A percentile compares a stretch with the other conserved stretches of the same genome.
Evolutionary conservation across 2,113 vertebrate species (phyloP).

Genomic region (Phrynocephalus versicolor): DNA sequence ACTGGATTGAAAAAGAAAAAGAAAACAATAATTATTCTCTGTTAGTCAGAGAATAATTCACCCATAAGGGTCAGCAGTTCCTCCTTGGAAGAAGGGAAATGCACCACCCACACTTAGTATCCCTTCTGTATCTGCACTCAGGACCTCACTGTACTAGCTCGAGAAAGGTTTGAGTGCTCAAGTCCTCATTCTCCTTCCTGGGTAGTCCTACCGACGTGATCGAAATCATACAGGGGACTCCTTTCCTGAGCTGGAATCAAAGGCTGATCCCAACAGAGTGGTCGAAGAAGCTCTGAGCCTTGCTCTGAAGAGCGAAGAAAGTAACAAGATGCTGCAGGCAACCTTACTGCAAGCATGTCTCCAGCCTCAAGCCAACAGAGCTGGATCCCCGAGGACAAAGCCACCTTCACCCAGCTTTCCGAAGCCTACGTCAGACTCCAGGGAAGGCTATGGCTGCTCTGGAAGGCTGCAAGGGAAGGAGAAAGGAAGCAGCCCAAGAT

Average conservation of each 20-base stretch:
- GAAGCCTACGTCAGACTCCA: background rate
- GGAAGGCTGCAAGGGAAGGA: constrained; percentile 31
- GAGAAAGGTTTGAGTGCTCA: background rate
- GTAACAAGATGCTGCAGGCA: constrained; percentile 54
- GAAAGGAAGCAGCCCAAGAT: background rate
- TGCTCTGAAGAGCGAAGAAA: background rate
- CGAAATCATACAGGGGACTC: background rate
- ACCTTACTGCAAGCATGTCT: constrained; percentile 54
- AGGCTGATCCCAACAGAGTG: background rate
- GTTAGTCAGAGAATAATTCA: background rate
- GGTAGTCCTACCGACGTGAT: background rate
- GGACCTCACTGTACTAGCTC: background rate
- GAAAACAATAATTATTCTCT: background rate
- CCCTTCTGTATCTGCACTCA: background rate
- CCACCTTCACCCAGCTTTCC: constrained; percentile 1
- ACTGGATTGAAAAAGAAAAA: background rate
- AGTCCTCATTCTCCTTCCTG: background rate
- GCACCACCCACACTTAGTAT: background rate
- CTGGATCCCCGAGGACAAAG: rapidly evolving
- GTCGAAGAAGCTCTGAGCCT: rapidly evolving
- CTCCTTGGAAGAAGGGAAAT: rapidly evolving
- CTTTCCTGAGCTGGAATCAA: rapidly evolving
- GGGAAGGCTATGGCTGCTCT: constrained; percentile 50
- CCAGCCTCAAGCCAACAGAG: constrained; percentile 29
- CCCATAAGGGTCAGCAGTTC: rapidly evolving